phyloP scores from a whole-genome alignment of 2,113 vertebrate species.

The Thunnus maccoyii region DNA sequence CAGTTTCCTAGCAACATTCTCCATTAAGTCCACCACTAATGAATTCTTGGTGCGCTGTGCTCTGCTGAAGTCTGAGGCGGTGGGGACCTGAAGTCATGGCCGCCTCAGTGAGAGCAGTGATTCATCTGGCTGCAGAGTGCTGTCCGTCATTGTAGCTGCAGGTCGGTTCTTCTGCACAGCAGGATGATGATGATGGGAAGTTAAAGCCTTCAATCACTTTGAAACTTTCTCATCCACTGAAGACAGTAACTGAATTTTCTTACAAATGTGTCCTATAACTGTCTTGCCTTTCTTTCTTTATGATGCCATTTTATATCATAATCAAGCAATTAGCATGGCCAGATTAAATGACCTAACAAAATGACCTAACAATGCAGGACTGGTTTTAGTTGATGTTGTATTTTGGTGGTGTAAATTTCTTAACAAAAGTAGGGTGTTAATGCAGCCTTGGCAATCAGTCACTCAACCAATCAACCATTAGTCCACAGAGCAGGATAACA shows the following conservation, averaged over 20 bases:
- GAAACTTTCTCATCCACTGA: background rate
- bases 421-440: no score
- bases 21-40: slow-evolving; percentile 42
- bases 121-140: background rate
- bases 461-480: no score
- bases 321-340: background rate
- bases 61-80: slow-evolving; percentile 78
- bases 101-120: slow-evolving; percentile 76
- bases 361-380: no score
- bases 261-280: no score
- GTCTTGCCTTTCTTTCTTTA: no score
- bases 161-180: slow-evolving; percentile 2
- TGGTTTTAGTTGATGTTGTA: no score
- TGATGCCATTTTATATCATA: background rate
- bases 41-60: slow-evolving; percentile 30
- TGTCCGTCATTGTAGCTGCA: background rate
- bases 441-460: background rate
- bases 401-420: no score
- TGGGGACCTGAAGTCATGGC: slow-evolving; percentile 84
- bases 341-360: no score
- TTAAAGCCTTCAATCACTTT: background rate
- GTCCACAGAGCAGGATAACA: background rate
- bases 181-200: slow-evolving; percentile 5
- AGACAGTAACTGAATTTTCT: no score
- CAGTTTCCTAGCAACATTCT: slow-evolving; percentile 74